phyloP scores from a whole-genome alignment of 2,797 vertebrate species.

The Enteromius paludinosus region DNA sequence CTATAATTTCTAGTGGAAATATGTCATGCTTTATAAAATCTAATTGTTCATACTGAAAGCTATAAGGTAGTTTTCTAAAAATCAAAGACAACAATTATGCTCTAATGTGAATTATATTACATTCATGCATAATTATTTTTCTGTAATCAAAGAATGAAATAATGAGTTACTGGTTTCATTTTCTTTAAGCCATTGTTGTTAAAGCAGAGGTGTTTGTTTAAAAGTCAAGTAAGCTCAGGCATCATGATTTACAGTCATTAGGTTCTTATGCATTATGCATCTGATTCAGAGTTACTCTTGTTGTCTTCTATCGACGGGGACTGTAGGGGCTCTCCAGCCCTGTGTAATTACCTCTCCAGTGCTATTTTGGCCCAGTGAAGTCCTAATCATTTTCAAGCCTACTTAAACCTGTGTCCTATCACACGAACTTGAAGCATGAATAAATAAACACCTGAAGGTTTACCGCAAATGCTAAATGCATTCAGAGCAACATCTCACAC shows the following conservation, averaged over 20 bases:
- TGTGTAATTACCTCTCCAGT: constrained; percentile 67
- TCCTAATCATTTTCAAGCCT: constrained; percentile 53
- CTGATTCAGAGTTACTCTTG: constrained; percentile 59
- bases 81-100: not conserved
- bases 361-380: constrained; percentile 59
- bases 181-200: constrained; percentile 22
- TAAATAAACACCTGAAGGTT: constrained; percentile 17
- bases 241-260: constrained; percentile 64
- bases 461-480: not conserved
- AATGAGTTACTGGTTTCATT: constrained; percentile 26
- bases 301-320: constrained; percentile 64
- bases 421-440: constrained; percentile 25
- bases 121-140: not conserved
- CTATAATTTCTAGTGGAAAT: not conserved
- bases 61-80: not conserved
- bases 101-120: not conserved
- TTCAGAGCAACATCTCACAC: not conserved
- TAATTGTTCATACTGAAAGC: not conserved
- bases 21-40: not conserved
- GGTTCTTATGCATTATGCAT: constrained; percentile 75
- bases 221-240: constrained; percentile 59
- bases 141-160: not conserved
- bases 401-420: constrained; percentile 27
- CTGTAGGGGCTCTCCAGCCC: constrained; percentile 65
- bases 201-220: constrained; percentile 53